Evolutionary conservation across 53 echinoderm and acorn worm species (phyloP).

Genomic region (Crossaster papposus): DNA sequence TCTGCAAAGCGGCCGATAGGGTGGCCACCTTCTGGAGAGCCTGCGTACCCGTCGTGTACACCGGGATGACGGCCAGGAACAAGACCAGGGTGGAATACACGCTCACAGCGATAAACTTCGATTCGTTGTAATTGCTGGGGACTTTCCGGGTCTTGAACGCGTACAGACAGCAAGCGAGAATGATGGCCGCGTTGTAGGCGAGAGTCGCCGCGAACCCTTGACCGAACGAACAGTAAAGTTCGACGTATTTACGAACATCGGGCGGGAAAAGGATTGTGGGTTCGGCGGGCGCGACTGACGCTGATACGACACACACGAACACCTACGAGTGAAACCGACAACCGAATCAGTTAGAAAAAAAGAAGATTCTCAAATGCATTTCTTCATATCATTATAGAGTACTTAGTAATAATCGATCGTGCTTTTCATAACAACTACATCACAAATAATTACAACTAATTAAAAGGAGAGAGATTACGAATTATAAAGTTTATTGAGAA

Average conservation of each 20-base stretch:
- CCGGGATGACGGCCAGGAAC: conserved; percentile 46
- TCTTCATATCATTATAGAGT: too few relatives aligned
- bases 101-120: conserved; percentile 50
- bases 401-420: too few relatives aligned
- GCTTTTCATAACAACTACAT: too few relatives aligned
- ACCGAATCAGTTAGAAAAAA: too few relatives aligned
- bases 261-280: background rate
- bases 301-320: background rate
- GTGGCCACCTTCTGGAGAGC: background rate
- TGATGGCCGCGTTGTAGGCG: conserved; percentile 39
- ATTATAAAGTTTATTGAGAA: too few relatives aligned
- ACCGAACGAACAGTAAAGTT: conserved; percentile 15
- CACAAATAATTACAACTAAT: too few relatives aligned
- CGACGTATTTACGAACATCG: background rate
- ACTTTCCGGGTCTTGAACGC: conserved; percentile 45
- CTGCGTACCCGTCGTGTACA: conserved; percentile 29
- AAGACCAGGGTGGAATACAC: conserved; percentile 64
- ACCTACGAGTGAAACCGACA: background rate
- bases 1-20: conserved; percentile 6
- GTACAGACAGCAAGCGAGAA: conserved; percentile 60
- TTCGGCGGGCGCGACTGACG: background rate
- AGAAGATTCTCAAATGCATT: too few relatives aligned
- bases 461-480: too few relatives aligned
- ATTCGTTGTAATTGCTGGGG: conserved; percentile 41
- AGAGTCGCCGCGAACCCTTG: background rate